These are phyloP conservation scores for Malurus cyaneus DNA, from an alignment of 2,113 vertebrate species.

Conservation along the genomic window DNA sequence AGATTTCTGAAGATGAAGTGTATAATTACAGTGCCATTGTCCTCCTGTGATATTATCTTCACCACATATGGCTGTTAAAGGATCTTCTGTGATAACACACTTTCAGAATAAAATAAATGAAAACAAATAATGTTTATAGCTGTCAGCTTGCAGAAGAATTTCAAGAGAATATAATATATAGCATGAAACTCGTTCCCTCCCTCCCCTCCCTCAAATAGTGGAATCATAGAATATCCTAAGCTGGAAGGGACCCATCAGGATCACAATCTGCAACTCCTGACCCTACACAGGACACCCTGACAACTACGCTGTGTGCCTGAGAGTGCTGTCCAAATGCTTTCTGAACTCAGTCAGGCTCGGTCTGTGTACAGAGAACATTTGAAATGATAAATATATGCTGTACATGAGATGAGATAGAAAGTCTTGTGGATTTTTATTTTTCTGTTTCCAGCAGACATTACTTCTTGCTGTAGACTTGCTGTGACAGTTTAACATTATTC, in stretches of 20 bases:
- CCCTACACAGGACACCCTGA: not conserved
- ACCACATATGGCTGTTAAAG: slow-evolving; percentile 40
- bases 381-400: not conserved
- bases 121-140: slow-evolving; percentile 1
- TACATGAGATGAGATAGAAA: not conserved
- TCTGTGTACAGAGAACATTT: not conserved
- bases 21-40: slow-evolving; percentile 48
- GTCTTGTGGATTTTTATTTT: not conserved
- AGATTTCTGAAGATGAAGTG: slow-evolving; percentile 46
- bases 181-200: not conserved
- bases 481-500: not conserved
- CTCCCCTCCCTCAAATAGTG: not conserved
- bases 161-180: not conserved
- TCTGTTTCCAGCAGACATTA: not conserved
- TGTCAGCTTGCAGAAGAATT: not conserved
- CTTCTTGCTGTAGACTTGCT: not conserved
- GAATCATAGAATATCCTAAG: not conserved
- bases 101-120: slow-evolving; percentile 54
- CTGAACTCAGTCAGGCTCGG: not conserved
- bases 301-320: not conserved
- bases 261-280: not conserved
- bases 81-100: not conserved
- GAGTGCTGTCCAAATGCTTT: not conserved
- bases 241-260: not conserved
- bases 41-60: not conserved